Base-by-base conservation (phyloP, 2,113 vertebrate species). In the Hemicordylus capensis region DNA sequence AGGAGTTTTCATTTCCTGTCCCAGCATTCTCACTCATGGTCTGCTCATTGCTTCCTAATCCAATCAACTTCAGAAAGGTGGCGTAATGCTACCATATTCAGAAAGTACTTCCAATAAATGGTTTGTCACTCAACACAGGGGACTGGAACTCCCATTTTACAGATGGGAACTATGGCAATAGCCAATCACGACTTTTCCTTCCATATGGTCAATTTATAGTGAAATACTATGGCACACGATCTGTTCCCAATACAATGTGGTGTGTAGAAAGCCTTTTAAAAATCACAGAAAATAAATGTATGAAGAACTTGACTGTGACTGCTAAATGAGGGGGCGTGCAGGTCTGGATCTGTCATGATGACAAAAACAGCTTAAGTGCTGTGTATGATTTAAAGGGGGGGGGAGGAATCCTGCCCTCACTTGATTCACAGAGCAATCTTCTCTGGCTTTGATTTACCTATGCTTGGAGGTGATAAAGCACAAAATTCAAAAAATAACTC, bases 371-470 rank as follows among this genome's bases (percentile, higher is more conserved):
- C 79, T 78, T 78, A 73, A 79, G 51, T 24, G 19, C 75, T 64
- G 37, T 42, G 42, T 56, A 83, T 69, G 34, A 48, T n/a, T n/a
- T n/a, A n/a, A 78, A 42, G 4, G 54, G n/a, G 48, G 34, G 51
- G 42, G 51, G 31, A 17, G 39, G 72, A 73, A 59, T 39, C 72
- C 63, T 80, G 51, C 66, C 83, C 64, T 26, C 22, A 37, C 74
- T 80, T 85, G 64, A 81, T 72, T 81, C 80, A 85, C 77, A 70
- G 78, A 88, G 73, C 74, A 85, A 89, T 89, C 79, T 85, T 82
- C 74, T 58, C 74, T 59, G 84, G 51, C 54, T 87, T 83, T 87
- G 86, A 83, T 85, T 89, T 83, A 78, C 64, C 59, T 83, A 66
- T 34, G 63, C 42, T 15, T 59, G 46, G 59, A 89, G 73, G 76